These are phyloP conservation scores for Toxonevra muliebris DNA, from an alignment of 2,888 invertebrate species.

Conservation along the genomic window DNA sequence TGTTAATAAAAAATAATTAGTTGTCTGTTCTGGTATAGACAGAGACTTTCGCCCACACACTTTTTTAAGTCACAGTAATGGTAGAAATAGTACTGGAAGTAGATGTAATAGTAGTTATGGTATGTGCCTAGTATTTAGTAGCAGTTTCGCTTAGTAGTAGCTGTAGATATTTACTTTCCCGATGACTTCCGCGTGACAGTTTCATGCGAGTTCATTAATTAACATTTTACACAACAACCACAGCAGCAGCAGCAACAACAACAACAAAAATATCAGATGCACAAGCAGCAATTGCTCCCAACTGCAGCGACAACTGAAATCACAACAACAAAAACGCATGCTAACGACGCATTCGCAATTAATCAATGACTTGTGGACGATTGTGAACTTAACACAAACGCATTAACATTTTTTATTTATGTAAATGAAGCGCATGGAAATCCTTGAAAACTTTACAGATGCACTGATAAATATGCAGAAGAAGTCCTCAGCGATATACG, in stretches of 20 bases:
- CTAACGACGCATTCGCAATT: neutral
- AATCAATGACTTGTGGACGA: neutral
- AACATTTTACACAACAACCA: constrained; percentile 26
- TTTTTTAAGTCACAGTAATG: too few species aligned
- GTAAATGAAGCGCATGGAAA: too few species aligned
- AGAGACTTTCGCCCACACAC: too few species aligned
- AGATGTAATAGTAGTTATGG: too few species aligned
- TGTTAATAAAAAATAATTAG: too few species aligned
- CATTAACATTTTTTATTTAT: neutral
- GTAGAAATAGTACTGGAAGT: too few species aligned
- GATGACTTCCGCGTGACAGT: constrained; percentile 39
- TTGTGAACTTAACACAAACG: neutral
- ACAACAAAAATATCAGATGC: neutral
- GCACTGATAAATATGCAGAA: too few species aligned
- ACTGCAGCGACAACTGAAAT: neutral
- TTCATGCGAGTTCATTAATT: constrained; percentile 38
- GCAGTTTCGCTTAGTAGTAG: neutral
- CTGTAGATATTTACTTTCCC: constrained; percentile 16
- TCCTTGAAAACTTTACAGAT: too few species aligned
- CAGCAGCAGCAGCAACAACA: neutral
- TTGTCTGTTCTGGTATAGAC: too few species aligned
- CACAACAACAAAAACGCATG: neutral
- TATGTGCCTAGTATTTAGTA: neutral
- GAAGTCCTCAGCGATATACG: too few species aligned
- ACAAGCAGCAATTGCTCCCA: constrained; percentile 20